A percentile compares a stretch with the other conserved stretches of the same genome.
Evolutionary conservation across 2,797 vertebrate species (phyloP).

Genomic region (Otolemur crassicaudatus): DNA sequence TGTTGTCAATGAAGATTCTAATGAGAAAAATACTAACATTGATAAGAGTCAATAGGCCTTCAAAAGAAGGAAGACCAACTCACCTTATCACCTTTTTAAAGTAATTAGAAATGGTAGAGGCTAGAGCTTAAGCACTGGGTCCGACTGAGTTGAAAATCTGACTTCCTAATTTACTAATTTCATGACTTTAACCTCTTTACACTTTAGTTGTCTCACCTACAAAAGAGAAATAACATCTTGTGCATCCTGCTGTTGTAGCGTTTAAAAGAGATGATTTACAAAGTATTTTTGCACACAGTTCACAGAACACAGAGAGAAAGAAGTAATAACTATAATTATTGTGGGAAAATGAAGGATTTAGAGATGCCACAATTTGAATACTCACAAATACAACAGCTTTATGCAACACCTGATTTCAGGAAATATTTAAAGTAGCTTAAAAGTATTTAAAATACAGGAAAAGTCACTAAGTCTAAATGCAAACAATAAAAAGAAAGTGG

Average conservation of each 20-base stretch:
- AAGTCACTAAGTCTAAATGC: constrained; percentile 35
- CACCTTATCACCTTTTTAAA: neutral
- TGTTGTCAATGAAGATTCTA: neutral
- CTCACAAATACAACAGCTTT: constrained; percentile 8
- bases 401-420: neutral
- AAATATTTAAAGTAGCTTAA: constrained; percentile 46
- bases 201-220: neutral
- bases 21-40: neutral
- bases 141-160: neutral
- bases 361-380: neutral
- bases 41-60: constrained; percentile 43
- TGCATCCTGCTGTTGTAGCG: neutral
- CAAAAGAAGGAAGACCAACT: neutral
- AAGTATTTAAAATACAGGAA: constrained; percentile 24
- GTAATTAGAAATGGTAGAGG: constrained; percentile 21
- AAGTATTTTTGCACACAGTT: neutral
- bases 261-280: neutral
- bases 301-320: neutral
- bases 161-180: constrained; percentile 47
- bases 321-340: neutral
- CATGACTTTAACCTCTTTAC: neutral
- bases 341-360: neutral
- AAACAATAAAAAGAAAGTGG: neutral
- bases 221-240: neutral
- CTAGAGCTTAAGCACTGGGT: neutral